Evolutionary conservation across 2,888 invertebrate genomes (phyloP).

Genomic region (Melanophora roralis): DNA sequence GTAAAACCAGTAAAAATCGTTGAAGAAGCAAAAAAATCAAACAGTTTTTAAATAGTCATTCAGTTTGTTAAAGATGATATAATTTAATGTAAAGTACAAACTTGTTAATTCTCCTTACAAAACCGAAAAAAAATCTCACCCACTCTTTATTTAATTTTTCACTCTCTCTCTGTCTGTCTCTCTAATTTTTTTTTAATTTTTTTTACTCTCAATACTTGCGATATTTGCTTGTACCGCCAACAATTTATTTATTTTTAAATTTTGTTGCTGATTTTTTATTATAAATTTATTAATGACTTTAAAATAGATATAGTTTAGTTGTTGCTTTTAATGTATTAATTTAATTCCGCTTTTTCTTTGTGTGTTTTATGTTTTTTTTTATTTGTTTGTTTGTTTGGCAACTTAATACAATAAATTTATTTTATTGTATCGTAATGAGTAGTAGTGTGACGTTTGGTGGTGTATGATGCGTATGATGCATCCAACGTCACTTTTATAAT

Average conservation of each 20-base stretch:
- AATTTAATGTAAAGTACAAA: slow-evolving; percentile 29
- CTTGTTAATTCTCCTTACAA: background rate
- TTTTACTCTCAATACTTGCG: background rate
- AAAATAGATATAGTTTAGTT: slow-evolving; percentile 27
- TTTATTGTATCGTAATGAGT: slow-evolving; percentile 2
- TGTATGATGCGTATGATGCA: slow-evolving; percentile 23
- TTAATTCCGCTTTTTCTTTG: slow-evolving; percentile 48
- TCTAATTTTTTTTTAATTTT: background rate
- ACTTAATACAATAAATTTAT: slow-evolving; percentile 22
- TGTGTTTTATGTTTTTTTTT: too few relatives aligned
- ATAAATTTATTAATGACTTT: slow-evolving; percentile 38
- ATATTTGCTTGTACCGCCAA: background rate
- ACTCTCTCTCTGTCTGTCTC: background rate
- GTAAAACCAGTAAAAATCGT: background rate
- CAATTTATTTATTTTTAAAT: slow-evolving; percentile 13
- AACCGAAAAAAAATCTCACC: too few relatives aligned
- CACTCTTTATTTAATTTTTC: background rate
- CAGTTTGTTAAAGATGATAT: slow-evolving; percentile 39
- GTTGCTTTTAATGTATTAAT: slow-evolving; percentile 24
- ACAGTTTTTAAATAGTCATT: background rate
- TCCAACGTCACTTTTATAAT: background rate
- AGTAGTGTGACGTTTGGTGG: background rate
- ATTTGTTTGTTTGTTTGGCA: slow-evolving; percentile 15
- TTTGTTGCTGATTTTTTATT: background rate
- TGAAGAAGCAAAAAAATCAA: background rate